Conservation (phyloP, 1,140 invertebrate species). For the Plutomurus gul region DNA sequence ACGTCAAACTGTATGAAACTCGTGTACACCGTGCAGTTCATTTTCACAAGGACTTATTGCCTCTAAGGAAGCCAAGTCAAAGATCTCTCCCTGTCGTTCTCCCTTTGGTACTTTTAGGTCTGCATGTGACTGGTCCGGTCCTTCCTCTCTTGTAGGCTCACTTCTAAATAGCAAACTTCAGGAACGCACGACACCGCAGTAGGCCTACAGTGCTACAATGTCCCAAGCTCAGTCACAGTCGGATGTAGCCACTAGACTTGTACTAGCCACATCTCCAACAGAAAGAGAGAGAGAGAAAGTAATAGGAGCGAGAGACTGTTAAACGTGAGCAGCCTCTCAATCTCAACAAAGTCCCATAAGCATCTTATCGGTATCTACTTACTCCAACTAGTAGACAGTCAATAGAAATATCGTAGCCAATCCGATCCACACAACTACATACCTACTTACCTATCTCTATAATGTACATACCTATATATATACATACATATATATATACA, state of each 20-base stretch:
- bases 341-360: not conserved
- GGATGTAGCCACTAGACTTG: no score
- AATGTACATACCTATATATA: not conserved
- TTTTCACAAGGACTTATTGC: slow-evolving; percentile 9
- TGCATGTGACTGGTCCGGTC: not conserved
- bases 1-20: not conserved
- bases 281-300: no score
- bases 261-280: no score
- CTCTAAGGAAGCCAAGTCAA: not conserved
- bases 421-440: not conserved
- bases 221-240: no score
- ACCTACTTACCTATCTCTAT: not conserved
- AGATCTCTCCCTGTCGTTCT: not conserved
- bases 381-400: not conserved
- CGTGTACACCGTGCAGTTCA: not conserved
- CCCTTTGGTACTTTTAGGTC: not conserved
- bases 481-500: not conserved
- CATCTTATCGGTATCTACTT: not conserved
- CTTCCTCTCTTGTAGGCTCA: no score
- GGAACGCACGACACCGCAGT: no score
- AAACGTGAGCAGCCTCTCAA: slow-evolving; percentile 19
- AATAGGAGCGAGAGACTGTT: slow-evolving; percentile 1
- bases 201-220: no score
- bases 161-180: no score
- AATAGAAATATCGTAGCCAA: not conserved